A percentile compares a stretch with the other conserved stretches of the same genome.
These are phyloP conservation scores for Girardinichthys multiradiatus DNA, from an alignment of 2,113 vertebrate genomes.

Conservation along the genomic window DNA sequence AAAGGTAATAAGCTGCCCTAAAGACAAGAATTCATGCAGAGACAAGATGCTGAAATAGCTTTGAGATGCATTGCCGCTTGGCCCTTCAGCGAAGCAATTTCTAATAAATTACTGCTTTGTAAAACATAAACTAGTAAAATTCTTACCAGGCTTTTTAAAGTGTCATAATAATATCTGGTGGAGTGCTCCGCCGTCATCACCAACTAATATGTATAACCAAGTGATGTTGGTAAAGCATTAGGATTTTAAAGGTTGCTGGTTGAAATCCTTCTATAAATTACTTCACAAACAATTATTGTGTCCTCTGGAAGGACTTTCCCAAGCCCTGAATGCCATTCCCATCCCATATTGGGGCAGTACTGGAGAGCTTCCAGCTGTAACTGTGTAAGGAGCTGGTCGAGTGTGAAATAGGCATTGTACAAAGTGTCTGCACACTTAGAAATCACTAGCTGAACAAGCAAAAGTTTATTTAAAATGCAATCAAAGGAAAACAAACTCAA, in stretches of 20 bases:
- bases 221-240: conserved; percentile 15
- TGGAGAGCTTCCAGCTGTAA: conserved; percentile 42
- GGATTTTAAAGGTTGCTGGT: conserved; percentile 39
- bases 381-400: conserved; percentile 17
- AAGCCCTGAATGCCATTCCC: conserved; percentile 37
- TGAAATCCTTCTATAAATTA: conserved; percentile 37
- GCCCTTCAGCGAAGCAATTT: conserved; percentile 58
- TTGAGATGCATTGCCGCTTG: conserved; percentile 48
- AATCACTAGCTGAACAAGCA: not conserved
- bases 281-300: conserved; percentile 32
- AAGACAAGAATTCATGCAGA: conserved; percentile 64
- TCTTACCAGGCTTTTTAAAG: conserved; percentile 32
- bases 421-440: conserved; percentile 11
- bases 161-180: conserved; percentile 27
- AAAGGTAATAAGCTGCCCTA: conserved; percentile 70
- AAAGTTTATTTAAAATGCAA: not conserved
- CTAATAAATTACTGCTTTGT: conserved; percentile 63
- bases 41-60: conserved; percentile 67
- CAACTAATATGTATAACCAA: conserved; percentile 33
- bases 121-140: conserved; percentile 58
- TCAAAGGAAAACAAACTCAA: not conserved
- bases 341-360: conserved; percentile 29
- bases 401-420: conserved; percentile 32
- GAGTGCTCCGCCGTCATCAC: conserved; percentile 30
- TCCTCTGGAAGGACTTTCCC: conserved; percentile 20